Evolutionary conservation across 2,797 vertebrate species (phyloP).

Genomic region (Potorous gilbertii): DNA sequence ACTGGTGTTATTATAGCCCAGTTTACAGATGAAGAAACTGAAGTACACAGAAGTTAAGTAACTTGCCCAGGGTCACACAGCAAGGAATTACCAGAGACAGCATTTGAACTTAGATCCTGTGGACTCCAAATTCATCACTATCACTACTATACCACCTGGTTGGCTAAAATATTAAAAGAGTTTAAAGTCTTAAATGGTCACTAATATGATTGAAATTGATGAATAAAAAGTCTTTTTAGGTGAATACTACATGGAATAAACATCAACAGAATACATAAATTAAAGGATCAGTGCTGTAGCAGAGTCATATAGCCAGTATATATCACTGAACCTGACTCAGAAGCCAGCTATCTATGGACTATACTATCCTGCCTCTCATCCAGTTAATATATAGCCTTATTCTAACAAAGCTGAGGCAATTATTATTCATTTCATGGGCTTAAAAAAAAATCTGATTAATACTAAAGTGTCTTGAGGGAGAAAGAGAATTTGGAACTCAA

Average conservation of each 20-base stretch:
- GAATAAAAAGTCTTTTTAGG: not conserved
- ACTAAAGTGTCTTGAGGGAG: not conserved
- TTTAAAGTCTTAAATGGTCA: not conserved
- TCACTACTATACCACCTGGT: not conserved
- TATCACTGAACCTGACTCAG: not conserved
- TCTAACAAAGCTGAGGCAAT: not conserved
- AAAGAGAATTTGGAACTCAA: not conserved
- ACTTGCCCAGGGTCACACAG: not conserved
- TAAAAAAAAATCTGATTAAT: not conserved
- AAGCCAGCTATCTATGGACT: not conserved
- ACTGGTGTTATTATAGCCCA: not conserved
- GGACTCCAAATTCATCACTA: not conserved
- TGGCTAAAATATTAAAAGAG: not conserved
- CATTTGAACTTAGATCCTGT: not conserved
- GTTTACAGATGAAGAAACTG: conserved; percentile 2
- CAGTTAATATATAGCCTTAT: not conserved
- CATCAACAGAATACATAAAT: not conserved
- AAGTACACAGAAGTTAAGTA: not conserved
- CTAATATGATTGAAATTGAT: not conserved
- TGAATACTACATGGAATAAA: not conserved
- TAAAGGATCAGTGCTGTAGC: not conserved
- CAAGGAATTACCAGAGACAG: not conserved
- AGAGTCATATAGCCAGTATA: not conserved
- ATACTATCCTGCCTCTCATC: not conserved
- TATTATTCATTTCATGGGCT: not conserved